phyloP scores from a whole-genome alignment of 2,888 invertebrate species.

The Ametastegia equiseti region DNA sequence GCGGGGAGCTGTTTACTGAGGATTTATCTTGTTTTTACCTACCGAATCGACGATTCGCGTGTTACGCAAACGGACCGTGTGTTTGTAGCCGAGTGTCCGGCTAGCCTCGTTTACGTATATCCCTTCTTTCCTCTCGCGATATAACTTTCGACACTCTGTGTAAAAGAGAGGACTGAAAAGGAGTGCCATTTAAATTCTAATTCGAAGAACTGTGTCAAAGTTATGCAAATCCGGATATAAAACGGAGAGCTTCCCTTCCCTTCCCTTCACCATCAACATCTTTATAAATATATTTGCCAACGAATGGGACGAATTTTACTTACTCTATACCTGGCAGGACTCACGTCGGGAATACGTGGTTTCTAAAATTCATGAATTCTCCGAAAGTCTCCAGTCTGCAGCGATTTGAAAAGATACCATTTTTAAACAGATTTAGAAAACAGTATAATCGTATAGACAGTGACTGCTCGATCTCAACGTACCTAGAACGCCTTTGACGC shows the following conservation, averaged over 20 bases:
- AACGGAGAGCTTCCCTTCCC: not conserved
- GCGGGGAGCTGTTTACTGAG: conserved; percentile 19
- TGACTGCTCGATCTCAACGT: not conserved
- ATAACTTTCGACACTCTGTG: conserved; percentile 18
- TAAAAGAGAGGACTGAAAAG: not conserved
- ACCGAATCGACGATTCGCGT: conserved; percentile 39
- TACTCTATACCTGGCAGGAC: too few relatives aligned
- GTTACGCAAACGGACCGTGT: conserved; percentile 45
- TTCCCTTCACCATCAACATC: too few relatives aligned
- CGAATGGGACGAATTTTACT: not conserved
- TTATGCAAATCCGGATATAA: conserved; percentile 41
- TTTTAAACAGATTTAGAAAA: not conserved
- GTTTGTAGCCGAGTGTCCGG: not conserved
- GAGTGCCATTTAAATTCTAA: conserved; percentile 28
- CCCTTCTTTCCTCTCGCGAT: not conserved
- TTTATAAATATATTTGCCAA: not conserved
- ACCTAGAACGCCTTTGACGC: too few relatives aligned
- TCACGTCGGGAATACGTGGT: not conserved
- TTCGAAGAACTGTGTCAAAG: conserved; percentile 20
- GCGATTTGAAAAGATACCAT: not conserved
- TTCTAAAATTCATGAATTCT: not conserved
- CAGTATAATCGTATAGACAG: not conserved
- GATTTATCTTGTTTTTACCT: conserved; percentile 36
- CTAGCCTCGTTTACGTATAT: conserved; percentile 19
- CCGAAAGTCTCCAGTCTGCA: not conserved